These are phyloP conservation scores for Julus scandinavius DNA, from an alignment of 2,888 invertebrate genomes.

Conservation along the genomic window DNA sequence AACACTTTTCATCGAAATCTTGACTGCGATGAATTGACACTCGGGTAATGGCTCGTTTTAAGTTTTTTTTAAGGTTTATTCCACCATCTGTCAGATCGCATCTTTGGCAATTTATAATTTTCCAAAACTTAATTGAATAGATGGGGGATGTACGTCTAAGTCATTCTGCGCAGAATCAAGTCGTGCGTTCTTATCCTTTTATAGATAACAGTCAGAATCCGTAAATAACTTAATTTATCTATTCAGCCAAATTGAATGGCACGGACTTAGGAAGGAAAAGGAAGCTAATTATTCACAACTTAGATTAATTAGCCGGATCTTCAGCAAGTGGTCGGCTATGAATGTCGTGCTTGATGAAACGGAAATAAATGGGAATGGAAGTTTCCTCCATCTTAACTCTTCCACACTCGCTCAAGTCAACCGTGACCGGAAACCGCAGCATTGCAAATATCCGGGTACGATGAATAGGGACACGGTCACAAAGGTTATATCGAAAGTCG, in stretches of 20 bases:
- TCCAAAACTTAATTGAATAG: conserved; percentile 10
- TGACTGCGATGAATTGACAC: conserved; percentile 17
- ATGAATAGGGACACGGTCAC: neutral
- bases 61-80: neutral
- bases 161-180: neutral
- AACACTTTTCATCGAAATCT: conserved; percentile 16
- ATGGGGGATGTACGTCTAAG: neutral
- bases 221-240: conserved; percentile 37
- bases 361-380: neutral
- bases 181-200: neutral
- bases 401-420: conserved; percentile 1
- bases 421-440: conserved; percentile 36
- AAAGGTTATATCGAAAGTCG: neutral
- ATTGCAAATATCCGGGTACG: conserved; percentile 20
- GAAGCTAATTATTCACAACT: conserved; percentile 44
- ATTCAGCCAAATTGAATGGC: neutral
- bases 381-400: conserved; percentile 39
- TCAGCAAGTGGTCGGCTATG: neutral
- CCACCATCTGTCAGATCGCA: conserved; percentile 39
- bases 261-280: neutral
- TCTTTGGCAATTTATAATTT: conserved; percentile 24
- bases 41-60: neutral
- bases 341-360: neutral
- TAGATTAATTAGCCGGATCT: conserved; percentile 36
- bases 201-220: neutral